Conservation (phyloP, 1,140 invertebrate species). For the Pristionchus pacificus region DNA sequence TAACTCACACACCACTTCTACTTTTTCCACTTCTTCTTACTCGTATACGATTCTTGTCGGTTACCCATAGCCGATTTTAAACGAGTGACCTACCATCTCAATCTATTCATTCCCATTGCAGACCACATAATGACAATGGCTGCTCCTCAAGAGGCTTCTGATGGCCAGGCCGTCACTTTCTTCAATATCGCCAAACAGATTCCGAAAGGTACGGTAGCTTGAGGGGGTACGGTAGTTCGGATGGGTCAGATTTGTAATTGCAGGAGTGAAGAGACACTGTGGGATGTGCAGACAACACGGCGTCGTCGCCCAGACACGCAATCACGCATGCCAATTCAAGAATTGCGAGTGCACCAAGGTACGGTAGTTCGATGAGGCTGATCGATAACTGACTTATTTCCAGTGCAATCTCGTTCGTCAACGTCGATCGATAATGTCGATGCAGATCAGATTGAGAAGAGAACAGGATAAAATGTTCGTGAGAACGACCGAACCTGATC, state of each 20-base stretch:
- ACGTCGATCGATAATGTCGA: conserved; percentile 49
- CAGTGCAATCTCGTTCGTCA: conserved; percentile 50
- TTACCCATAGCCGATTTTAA: too few relatives aligned
- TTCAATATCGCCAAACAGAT: neutral
- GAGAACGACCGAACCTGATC: conserved; percentile 27
- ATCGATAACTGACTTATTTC: conserved; percentile 19
- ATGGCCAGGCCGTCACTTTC: neutral
- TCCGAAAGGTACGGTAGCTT: neutral
- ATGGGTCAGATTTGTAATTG: neutral
- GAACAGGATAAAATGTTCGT: conserved; percentile 53
- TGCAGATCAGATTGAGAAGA: conserved; percentile 50
- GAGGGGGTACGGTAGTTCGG: neutral
- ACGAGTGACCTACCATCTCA: neutral
- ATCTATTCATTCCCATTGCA: neutral
- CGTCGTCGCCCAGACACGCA: conserved; percentile 48
- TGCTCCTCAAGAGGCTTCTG: neutral
- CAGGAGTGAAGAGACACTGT: conserved; percentile 54
- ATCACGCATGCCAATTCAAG: conserved; percentile 47
- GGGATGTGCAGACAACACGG: conserved; percentile 53
- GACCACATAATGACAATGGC: neutral
- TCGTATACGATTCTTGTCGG: too few relatives aligned
- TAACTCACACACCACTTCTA: too few relatives aligned
- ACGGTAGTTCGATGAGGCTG: neutral
- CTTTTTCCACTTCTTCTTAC: too few relatives aligned
- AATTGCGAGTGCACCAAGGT: conserved; percentile 49